Conservation (phyloP, 92 coral and sea anemone species). For the Chrysogorgia sp. region DNA sequence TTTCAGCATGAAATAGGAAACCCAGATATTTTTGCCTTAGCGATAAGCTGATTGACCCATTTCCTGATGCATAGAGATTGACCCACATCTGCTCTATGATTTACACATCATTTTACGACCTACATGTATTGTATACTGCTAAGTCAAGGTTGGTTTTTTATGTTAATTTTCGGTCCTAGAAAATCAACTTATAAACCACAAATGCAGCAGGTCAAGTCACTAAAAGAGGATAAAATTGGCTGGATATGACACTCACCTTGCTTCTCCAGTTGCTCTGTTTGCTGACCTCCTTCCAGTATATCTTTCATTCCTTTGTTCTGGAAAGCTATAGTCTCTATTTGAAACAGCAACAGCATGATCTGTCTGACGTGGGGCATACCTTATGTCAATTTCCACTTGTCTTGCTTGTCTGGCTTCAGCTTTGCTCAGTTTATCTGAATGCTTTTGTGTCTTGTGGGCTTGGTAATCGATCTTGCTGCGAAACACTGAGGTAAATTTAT, state of each 20-base stretch:
- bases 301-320: slow-evolving; percentile 64
- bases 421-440: slow-evolving; percentile 73
- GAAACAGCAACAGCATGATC: slow-evolving; percentile 61
- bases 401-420: slow-evolving; percentile 94
- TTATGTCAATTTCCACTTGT: slow-evolving; percentile 84
- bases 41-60: too few species aligned
- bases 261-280: slow-evolving; percentile 34
- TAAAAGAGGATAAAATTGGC: too few species aligned
- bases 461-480: slow-evolving; percentile 91
- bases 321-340: slow-evolving; percentile 66
- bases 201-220: too few species aligned
- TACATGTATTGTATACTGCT: too few species aligned
- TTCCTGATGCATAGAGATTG: too few species aligned
- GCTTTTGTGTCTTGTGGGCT: slow-evolving; percentile 83
- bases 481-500: slow-evolving; percentile 83
- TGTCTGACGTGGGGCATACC: slow-evolving; percentile 73
- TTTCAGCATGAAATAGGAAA: too few species aligned
- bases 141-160: too few species aligned
- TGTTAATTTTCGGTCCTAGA: too few species aligned
- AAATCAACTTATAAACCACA: too few species aligned
- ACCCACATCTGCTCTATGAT: too few species aligned
- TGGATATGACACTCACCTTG: slow-evolving; percentile 40
- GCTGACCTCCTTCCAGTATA: slow-evolving; percentile 43
- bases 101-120: too few species aligned
- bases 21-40: too few species aligned